These are phyloP conservation scores for Phrynocephalus forsythii DNA, from an alignment of 2,797 vertebrate genomes.

Conservation along the genomic window DNA sequence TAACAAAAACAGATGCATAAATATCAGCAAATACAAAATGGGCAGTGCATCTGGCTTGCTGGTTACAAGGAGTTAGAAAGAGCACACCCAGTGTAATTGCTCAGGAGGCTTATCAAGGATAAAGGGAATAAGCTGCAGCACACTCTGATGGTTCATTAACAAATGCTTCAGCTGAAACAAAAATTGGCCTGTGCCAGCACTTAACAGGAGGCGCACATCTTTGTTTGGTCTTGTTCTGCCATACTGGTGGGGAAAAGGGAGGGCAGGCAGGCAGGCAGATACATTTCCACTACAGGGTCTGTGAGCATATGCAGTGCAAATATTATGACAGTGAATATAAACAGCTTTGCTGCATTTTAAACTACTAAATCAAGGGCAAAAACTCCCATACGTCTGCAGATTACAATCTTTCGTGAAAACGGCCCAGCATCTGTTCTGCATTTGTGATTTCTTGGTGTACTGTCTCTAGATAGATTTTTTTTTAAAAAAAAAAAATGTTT, in stretches of 20 bases:
- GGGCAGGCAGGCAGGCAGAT: conserved; percentile 22
- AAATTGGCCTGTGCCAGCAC: conserved; percentile 65
- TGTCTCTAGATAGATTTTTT: conserved; percentile 60
- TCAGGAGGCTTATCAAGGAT: conserved; percentile 37
- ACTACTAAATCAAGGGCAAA: conserved; percentile 66
- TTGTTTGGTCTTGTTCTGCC: conserved; percentile 70
- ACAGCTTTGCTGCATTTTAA: conserved; percentile 69
- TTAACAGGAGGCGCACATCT: conserved; percentile 57
- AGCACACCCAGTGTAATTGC: conserved; percentile 35
- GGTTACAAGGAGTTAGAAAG: conserved; percentile 31
- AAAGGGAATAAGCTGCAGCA: conserved; percentile 13
- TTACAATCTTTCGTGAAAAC: conserved; percentile 61
- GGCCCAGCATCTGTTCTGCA: conserved; percentile 57
- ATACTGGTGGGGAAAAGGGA: conserved; percentile 37
- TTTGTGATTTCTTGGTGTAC: conserved; percentile 58
- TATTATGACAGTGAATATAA: conserved; percentile 74
- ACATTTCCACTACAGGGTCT: conserved; percentile 62
- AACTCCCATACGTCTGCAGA: conserved; percentile 67
- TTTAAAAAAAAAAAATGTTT: conserved; percentile 33
- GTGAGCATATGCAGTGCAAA: conserved; percentile 77
- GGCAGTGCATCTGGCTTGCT: conserved; percentile 22
- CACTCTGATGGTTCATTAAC: conserved; percentile 66
- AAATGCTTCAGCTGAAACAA: conserved; percentile 69
- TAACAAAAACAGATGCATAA: not conserved
- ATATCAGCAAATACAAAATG: conserved; percentile 14